These are phyloP conservation scores for Tridacna gigas DNA, from an alignment of 2,888 invertebrate species.

Conservation along the genomic window DNA sequence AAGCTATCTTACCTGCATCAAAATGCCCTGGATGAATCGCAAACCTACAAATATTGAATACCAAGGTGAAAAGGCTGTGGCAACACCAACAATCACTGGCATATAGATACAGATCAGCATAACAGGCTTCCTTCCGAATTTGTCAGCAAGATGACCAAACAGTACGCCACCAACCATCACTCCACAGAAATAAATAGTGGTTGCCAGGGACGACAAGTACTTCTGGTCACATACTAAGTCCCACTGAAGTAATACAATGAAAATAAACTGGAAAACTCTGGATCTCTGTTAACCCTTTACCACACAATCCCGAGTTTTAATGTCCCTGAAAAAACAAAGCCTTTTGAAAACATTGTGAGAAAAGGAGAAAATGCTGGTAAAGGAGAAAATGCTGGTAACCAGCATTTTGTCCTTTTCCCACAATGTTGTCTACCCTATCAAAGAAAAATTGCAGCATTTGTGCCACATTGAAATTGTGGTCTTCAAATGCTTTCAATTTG, in stretches of 20 bases:
- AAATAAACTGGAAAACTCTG: background rate
- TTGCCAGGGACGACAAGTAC: conserved; percentile 73
- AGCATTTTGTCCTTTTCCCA: background rate
- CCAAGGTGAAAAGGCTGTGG: conserved; percentile 70
- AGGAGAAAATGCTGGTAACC: background rate
- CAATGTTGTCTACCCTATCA: background rate
- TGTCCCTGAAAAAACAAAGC: no score
- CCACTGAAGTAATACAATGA: conserved; percentile 73
- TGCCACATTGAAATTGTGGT: no score
- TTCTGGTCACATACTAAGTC: conserved; percentile 74
- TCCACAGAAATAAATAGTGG: conserved; percentile 82
- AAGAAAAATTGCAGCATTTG: no score
- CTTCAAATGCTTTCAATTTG: no score
- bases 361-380: background rate
- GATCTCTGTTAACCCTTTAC: background rate
- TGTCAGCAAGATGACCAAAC: conserved; percentile 79
- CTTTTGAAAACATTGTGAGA: no score
- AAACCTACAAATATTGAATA: conserved; percentile 74
- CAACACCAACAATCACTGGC: conserved; percentile 73
- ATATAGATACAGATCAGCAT: conserved; percentile 73
- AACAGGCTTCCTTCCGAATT: conserved; percentile 77
- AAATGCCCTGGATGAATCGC: conserved; percentile 76
- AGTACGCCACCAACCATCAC: conserved; percentile 81
- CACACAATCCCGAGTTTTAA: background rate
- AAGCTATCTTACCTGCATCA: conserved; percentile 75